Conservation (phyloP, 2,888 invertebrate genomes). For the Pachycephus smyrnensis region DNA sequence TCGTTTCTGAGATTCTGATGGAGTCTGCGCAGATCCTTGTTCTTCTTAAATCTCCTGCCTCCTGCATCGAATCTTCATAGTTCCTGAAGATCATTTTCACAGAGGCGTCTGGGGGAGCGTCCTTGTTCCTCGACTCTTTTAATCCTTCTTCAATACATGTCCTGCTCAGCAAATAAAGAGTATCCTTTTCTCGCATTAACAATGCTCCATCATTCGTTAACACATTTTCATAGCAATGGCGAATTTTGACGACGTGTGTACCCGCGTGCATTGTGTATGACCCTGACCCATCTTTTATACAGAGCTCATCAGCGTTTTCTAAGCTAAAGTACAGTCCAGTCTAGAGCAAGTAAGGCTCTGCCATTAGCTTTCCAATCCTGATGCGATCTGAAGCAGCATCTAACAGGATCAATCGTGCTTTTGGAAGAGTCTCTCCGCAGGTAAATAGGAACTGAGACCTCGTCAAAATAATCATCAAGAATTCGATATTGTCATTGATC, state of each 20-base stretch:
- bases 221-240: not conserved
- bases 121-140: not conserved
- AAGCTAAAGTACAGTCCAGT: constrained; percentile 52
- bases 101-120: not conserved
- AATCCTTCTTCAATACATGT: not conserved
- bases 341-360: constrained; percentile 20
- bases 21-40: not conserved
- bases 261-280: constrained; percentile 48
- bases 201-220: not conserved
- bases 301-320: constrained; percentile 57
- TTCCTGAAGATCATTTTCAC: no score
- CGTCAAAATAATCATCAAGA: not conserved
- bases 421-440: not conserved
- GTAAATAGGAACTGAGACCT: not conserved
- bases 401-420: not conserved
- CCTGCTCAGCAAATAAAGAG: not conserved
- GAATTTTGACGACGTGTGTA: constrained; percentile 50
- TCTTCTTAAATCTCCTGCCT: not conserved
- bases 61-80: not conserved
- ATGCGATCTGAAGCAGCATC: not conserved
- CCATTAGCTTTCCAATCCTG: not conserved
- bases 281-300: constrained; percentile 60
- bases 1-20: constrained; percentile 1
- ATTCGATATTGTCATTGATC: not conserved
- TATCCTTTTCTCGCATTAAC: not conserved